Evolutionary conservation across 2,797 vertebrate genomes (phyloP).

Genomic region (Sphenopsis melanotis): DNA sequence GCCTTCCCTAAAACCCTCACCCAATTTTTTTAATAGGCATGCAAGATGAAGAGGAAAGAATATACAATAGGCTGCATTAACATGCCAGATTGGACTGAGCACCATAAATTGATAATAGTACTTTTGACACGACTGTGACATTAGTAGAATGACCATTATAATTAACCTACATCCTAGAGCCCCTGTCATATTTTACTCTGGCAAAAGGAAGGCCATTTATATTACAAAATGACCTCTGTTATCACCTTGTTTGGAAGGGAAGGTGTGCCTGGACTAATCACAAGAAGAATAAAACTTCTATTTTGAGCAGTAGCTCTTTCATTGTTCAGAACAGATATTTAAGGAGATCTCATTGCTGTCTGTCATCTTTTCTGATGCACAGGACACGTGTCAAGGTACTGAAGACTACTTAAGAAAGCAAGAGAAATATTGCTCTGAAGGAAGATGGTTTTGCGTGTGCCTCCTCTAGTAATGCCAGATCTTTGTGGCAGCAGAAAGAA

Average conservation of each 20-base stretch:
- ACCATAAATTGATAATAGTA: conserved; percentile 28
- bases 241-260: conserved; percentile 50
- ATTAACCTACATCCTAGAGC: conserved; percentile 52
- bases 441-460: neutral
- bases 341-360: neutral
- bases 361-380: conserved; percentile 11
- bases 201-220: conserved; percentile 36
- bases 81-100: conserved; percentile 39
- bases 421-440: neutral
- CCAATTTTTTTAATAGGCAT: conserved; percentile 33
- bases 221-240: conserved; percentile 36
- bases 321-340: neutral
- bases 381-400: neutral
- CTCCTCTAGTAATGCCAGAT: neutral
- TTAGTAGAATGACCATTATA: conserved; percentile 58
- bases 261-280: conserved; percentile 9
- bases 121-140: conserved; percentile 47
- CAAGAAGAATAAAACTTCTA: neutral
- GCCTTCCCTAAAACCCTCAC: conserved; percentile 10
- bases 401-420: neutral
- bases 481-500: neutral
- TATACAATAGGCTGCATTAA: conserved; percentile 36
- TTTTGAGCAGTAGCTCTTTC: neutral
- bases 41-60: neutral
- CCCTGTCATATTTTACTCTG: conserved; percentile 45